Conservation (phyloP, 2,797 vertebrate genomes). For the Rhadinocentrus ornatus region DNA sequence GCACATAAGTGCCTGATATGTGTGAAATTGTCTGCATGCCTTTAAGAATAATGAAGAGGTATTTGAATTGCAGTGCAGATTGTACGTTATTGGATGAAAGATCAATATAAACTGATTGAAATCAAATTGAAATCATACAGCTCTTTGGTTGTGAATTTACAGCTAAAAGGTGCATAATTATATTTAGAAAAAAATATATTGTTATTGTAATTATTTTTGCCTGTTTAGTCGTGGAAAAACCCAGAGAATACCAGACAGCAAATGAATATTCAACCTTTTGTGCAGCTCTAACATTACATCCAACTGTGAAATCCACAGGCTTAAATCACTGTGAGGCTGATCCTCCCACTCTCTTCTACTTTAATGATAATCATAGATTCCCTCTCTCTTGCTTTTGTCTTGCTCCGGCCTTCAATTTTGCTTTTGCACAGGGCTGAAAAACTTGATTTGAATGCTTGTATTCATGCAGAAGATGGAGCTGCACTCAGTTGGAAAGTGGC, state of each 20-base stretch:
- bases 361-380: conserved; percentile 56
- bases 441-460: conserved; percentile 27
- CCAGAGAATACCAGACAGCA: conserved; percentile 11
- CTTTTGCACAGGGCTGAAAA: conserved; percentile 25
- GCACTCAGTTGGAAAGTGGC: conserved; percentile 8
- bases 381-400: conserved; percentile 32
- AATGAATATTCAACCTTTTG: conserved; percentile 26
- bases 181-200: conserved; percentile 33
- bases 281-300: conserved; percentile 31
- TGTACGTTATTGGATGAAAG: conserved; percentile 54
- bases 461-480: conserved; percentile 16
- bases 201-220: conserved; percentile 31
- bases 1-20: conserved; percentile 57
- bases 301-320: conserved; percentile 33
- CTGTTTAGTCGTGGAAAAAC: conserved; percentile 36
- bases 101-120: conserved; percentile 46
- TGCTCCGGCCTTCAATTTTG: conserved; percentile 38
- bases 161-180: conserved; percentile 31
- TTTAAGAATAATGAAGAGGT: conserved; percentile 52
- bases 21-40: conserved; percentile 54
- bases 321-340: conserved; percentile 37
- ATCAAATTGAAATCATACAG: conserved; percentile 45
- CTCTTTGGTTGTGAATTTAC: conserved; percentile 32
- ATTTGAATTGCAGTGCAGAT: conserved; percentile 47
- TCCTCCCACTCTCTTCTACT: conserved; percentile 52